Conservation (phyloP, 1,140 invertebrate species). For the Ceratosolen solmsi region DNA sequence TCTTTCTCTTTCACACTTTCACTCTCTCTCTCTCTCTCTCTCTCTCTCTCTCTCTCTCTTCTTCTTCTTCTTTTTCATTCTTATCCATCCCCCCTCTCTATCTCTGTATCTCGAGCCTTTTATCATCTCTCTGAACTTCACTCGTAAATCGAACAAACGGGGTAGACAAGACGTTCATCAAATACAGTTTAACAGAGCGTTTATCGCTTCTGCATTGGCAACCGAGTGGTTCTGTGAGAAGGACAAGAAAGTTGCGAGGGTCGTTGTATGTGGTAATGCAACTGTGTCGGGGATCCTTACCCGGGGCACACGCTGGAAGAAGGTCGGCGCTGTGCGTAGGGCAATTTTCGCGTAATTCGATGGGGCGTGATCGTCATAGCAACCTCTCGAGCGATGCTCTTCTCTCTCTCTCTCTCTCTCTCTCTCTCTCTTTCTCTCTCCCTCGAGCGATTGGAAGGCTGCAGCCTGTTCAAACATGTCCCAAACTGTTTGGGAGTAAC, state of each 20-base stretch:
- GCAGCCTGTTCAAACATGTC: conserved; percentile 70
- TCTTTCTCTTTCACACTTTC: conserved; percentile 39
- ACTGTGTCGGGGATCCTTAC: background rate
- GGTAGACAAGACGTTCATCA: conserved; percentile 60
- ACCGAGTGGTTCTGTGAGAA: conserved; percentile 51
- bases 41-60: background rate
- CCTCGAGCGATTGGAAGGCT: conserved; percentile 47
- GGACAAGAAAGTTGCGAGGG: background rate
- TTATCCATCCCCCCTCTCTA: background rate
- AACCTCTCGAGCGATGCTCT: conserved; percentile 60
- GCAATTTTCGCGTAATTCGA: conserved; percentile 73
- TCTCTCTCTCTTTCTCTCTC: background rate
- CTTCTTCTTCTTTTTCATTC: conserved; percentile 34
- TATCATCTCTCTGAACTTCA: conserved; percentile 20
- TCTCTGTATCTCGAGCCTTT: background rate
- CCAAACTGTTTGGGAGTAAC: conserved; percentile 59
- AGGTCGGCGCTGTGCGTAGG: conserved; percentile 59
- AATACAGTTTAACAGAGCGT: conserved; percentile 66
- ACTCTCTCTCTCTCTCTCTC: background rate
- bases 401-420: background rate
- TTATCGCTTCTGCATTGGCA: conserved; percentile 66
- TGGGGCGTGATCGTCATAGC: conserved; percentile 73
- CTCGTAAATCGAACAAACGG: conserved; percentile 13
- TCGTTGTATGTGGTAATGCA: background rate
- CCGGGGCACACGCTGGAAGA: conserved; percentile 53